Conservation (phyloP, 53 echinoderm and acorn worm genomes). For the Echinometra lucunter region DNA sequence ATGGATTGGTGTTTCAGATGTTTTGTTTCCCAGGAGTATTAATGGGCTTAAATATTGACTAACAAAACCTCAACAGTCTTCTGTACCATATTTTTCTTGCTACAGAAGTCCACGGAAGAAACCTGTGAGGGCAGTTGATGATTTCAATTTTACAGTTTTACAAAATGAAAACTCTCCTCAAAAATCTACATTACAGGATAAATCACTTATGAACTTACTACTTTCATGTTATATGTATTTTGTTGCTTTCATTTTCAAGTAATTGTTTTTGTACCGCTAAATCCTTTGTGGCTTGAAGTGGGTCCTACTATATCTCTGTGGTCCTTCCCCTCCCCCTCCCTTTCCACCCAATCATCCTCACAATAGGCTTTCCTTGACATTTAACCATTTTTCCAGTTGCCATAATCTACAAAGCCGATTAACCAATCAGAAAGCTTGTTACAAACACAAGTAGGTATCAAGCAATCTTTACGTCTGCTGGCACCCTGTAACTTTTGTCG, state of each 20-base stretch:
- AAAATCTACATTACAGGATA: no score
- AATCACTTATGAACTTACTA: no score
- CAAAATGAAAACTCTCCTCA: no score
- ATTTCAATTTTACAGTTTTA: no score
- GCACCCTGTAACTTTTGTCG: constrained; percentile 64
- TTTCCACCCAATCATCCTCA: background rate
- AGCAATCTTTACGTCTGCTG: constrained; percentile 35
- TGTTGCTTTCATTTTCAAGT: no score
- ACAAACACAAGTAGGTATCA: background rate
- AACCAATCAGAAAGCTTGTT: constrained; percentile 47
- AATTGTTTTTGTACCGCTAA: no score
- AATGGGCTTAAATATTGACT: background rate
- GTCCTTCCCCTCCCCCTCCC: background rate
- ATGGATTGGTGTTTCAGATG: background rate
- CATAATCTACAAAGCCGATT: background rate
- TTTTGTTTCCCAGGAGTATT: background rate
- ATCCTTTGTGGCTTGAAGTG: no score
- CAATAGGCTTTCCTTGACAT: background rate
- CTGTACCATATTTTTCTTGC: background rate
- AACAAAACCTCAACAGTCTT: background rate
- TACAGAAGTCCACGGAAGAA: no score
- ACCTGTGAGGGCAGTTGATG: no score
- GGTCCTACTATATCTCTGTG: no score
- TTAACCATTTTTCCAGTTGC: constrained; percentile 8
- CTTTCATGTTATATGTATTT: no score